These are phyloP conservation scores for Oryzias melastigma DNA, from an alignment of 2,113 vertebrate species.

Conservation along the genomic window DNA sequence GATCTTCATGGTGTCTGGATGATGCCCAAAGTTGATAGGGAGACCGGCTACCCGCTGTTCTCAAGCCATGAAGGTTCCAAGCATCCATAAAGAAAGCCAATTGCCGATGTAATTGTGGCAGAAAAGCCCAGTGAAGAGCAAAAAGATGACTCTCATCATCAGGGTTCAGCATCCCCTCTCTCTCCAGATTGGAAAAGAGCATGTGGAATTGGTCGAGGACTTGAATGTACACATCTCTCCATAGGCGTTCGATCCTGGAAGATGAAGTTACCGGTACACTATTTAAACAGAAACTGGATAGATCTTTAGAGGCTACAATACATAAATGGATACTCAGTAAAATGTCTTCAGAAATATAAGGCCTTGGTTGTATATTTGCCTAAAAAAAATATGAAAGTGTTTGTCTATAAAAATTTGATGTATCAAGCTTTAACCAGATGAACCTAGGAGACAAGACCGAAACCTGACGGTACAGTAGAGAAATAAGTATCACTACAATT, in stretches of 20 bases:
- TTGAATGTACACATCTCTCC: constrained; percentile 4
- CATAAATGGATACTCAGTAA: too few species aligned
- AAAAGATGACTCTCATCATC: constrained; percentile 7
- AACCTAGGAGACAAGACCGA: too few species aligned
- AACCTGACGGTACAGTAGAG: too few species aligned
- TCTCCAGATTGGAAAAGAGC: not conserved
- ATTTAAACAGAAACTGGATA: not conserved
- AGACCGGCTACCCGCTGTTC: constrained; percentile 2
- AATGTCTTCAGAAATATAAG: not conserved
- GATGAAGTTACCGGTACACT: too few species aligned
- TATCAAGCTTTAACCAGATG: too few species aligned
- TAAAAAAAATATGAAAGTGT: too few species aligned
- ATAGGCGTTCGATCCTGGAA: constrained; percentile 1
- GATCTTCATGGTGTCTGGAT: not conserved
- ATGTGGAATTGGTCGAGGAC: not conserved
- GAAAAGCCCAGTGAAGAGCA: constrained; percentile 7
- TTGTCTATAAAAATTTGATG: too few species aligned
- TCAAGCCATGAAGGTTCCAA: constrained; percentile 3
- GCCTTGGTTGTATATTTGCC: too few species aligned
- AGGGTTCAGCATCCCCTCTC: not conserved
- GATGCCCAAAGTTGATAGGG: constrained; percentile 1
- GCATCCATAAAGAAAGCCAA: constrained; percentile 5
- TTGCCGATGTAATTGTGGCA: not conserved
- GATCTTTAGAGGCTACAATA: too few species aligned
- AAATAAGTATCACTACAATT: too few species aligned